Percentiles rank a stretch among this genome's conserved stretches.
Conservation (phyloP, 2,888 invertebrate genomes). For the Seladonia tumulorum region DNA sequence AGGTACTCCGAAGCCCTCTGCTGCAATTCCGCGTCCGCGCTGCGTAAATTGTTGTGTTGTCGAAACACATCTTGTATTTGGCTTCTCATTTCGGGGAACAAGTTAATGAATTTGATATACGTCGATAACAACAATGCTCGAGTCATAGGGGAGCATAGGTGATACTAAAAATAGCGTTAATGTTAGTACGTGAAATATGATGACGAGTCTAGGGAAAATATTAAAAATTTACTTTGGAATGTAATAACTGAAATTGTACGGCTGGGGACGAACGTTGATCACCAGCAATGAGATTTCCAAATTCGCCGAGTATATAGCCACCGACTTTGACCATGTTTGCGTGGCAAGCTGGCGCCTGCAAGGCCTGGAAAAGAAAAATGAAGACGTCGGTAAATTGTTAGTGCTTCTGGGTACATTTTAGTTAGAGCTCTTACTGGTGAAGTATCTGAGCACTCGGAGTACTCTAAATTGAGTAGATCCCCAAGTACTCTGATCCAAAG, state of each 20-base stretch:
- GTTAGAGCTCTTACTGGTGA: neutral
- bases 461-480: too few species aligned
- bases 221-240: slow-evolving; percentile 90
- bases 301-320: slow-evolving; percentile 99
- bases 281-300: slow-evolving; percentile 99
- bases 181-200: neutral
- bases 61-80: slow-evolving; percentile 98
- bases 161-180: slow-evolving; percentile 87
- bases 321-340: slow-evolving; percentile 99
- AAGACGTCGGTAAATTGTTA: neutral
- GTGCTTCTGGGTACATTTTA: neutral
- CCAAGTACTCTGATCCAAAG: neutral
- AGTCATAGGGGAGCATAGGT: slow-evolving; percentile 98
- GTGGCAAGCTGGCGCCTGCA: slow-evolving; percentile 99
- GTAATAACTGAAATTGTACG: slow-evolving; percentile 98
- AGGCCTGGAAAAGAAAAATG: slow-evolving; percentile 86
- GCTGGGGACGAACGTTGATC: slow-evolving; percentile 98
- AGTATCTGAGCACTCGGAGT: too few species aligned
- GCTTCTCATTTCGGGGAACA: slow-evolving; percentile 98
- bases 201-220: neutral
- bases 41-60: slow-evolving; percentile 97
- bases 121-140: slow-evolving; percentile 98
- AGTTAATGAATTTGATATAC: slow-evolving; percentile 99
- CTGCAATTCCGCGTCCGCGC: slow-evolving; percentile 99
- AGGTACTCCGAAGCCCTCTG: slow-evolving; percentile 99